Evolutionary conservation across 2,888 invertebrate species (phyloP).

Genomic region (Celastrina argiolus): DNA sequence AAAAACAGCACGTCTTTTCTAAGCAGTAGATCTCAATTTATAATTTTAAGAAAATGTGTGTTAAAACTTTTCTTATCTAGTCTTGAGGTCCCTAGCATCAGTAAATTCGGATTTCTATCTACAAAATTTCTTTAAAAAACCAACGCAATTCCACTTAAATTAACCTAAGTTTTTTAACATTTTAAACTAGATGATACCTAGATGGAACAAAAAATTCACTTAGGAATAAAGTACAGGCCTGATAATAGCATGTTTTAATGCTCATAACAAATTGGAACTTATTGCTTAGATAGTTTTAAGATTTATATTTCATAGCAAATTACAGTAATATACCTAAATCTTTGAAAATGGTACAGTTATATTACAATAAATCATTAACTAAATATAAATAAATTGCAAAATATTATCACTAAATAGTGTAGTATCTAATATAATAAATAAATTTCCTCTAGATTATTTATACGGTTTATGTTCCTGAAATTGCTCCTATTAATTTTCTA

Average conservation of each 20-base stretch:
- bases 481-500: slow-evolving; percentile 4
- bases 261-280: too few relatives aligned
- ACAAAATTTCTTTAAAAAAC: slow-evolving; percentile 54
- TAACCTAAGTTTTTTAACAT: not conserved
- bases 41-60: slow-evolving; percentile 38
- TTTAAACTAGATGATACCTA: not conserved
- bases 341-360: not conserved
- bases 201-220: not conserved
- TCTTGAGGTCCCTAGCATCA: slow-evolving; percentile 68
- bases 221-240: too few relatives aligned
- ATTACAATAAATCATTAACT: not conserved
- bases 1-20: slow-evolving; percentile 46
- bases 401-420: not conserved
- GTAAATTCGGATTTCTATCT: slow-evolving; percentile 72
- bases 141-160: slow-evolving; percentile 35
- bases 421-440: not conserved
- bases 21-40: not conserved
- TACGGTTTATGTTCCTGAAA: not conserved
- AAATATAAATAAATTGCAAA: not conserved
- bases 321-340: not conserved
- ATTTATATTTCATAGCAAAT: not conserved
- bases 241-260: too few relatives aligned
- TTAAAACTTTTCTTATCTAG: slow-evolving; percentile 46
- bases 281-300: not conserved
- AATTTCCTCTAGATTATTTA: not conserved